Conservation (phyloP, 2,113 vertebrate genomes). For the Siphamia tubifer region DNA sequence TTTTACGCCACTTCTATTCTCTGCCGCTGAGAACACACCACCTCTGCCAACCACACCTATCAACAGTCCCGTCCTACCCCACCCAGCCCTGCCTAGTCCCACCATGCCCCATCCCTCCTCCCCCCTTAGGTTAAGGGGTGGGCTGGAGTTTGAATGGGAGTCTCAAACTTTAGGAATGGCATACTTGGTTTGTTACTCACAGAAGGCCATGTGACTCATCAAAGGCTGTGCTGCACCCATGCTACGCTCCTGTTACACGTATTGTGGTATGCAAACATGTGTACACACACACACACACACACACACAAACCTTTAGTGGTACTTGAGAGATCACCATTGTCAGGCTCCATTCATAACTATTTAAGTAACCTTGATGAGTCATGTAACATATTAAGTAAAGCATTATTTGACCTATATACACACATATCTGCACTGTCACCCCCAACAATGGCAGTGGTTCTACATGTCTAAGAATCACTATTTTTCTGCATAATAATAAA, state of each 20-base stretch:
- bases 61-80: background rate
- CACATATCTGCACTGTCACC: background rate
- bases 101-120: slow-evolving; percentile 9
- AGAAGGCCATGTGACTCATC: slow-evolving; percentile 76
- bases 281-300: background rate
- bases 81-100: background rate
- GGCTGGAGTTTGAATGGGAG: slow-evolving; percentile 47
- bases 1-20: slow-evolving; percentile 13
- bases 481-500: no score
- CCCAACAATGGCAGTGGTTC: no score
- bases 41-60: slow-evolving; percentile 54
- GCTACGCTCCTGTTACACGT: slow-evolving; percentile 47
- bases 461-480: no score
- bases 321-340: slow-evolving; percentile 28
- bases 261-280: slow-evolving; percentile 7
- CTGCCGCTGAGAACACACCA: background rate
- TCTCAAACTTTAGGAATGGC: slow-evolving; percentile 63
- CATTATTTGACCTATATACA: slow-evolving; percentile 36
- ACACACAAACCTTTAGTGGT: background rate
- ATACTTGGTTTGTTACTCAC: slow-evolving; percentile 79
- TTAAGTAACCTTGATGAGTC: slow-evolving; percentile 66
- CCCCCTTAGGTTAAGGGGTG: slow-evolving; percentile 7
- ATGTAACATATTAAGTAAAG: slow-evolving; percentile 14
- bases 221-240: slow-evolving; percentile 60
- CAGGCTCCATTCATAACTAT: slow-evolving; percentile 61